Evolutionary conservation across 1,140 invertebrate genomes (phyloP).

Genomic region (Yoshiicerus persimilis): DNA sequence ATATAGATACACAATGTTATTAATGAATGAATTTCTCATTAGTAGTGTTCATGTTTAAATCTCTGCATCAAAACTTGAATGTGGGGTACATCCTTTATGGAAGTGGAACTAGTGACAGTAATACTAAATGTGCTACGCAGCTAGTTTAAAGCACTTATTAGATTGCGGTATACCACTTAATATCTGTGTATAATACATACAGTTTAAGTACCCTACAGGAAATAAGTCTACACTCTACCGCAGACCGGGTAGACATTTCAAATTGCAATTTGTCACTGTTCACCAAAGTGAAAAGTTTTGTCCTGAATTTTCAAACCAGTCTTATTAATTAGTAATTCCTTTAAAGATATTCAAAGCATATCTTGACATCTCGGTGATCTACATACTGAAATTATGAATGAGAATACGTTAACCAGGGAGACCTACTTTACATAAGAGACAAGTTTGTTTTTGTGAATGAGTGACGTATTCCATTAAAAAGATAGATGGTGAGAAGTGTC

Average conservation of each 20-base stretch:
- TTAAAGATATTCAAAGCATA: not conserved
- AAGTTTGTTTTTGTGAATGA: not conserved
- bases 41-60: too few relatives aligned
- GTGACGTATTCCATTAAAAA: not conserved
- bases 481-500: constrained; percentile 2
- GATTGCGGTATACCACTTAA: not conserved
- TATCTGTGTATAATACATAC: not conserved
- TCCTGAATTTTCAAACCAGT: not conserved
- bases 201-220: not conserved
- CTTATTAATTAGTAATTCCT: not conserved
- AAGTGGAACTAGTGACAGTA: too few relatives aligned
- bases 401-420: not conserved
- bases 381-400: not conserved
- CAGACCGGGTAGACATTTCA: not conserved
- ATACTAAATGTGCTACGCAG: too few relatives aligned
- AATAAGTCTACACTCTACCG: not conserved
- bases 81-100: too few relatives aligned
- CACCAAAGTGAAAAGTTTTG: not conserved
- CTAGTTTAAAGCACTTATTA: too few relatives aligned
- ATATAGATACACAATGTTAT: too few relatives aligned
- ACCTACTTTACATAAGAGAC: not conserved
- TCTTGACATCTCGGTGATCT: not conserved
- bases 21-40: too few relatives aligned
- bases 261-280: not conserved
- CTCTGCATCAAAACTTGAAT: too few relatives aligned